Evolutionary conservation across 2,113 vertebrate genomes (phyloP).

Genomic region (Cebidichthys violaceus): DNA sequence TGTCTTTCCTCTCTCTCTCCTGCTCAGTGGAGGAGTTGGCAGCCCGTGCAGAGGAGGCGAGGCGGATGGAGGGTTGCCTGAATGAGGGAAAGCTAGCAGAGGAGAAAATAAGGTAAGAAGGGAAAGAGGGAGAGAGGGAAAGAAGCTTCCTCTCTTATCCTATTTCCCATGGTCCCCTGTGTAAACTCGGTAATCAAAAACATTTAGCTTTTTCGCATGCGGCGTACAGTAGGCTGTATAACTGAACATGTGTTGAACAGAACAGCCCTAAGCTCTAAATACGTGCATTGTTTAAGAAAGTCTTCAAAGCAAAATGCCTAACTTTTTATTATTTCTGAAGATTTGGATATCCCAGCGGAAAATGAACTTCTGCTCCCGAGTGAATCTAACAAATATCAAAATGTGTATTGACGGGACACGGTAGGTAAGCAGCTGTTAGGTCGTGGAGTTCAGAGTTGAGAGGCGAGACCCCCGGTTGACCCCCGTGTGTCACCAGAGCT

Average conservation of each 20-base stretch:
- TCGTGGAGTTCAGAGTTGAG: conserved; percentile 69
- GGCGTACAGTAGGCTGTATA: conserved; percentile 63
- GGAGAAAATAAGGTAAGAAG: conserved; percentile 79
- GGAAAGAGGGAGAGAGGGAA: conserved; percentile 39
- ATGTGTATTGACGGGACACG: conserved; percentile 21
- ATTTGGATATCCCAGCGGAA: neutral
- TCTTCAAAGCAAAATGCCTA: conserved; percentile 22
- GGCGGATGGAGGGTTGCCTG: conserved; percentile 73
- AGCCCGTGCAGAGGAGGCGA: conserved; percentile 74
- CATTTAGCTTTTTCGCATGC: conserved; percentile 56
- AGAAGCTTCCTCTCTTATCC: conserved; percentile 63
- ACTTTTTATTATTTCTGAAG: neutral
- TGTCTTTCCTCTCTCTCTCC: conserved; percentile 37
- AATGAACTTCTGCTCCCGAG: neutral
- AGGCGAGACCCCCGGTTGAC: conserved; percentile 69
- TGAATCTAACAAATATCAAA: conserved; percentile 2
- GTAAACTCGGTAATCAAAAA: conserved; percentile 72
- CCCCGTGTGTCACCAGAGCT: conserved; percentile 62
- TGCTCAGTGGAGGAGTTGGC: conserved; percentile 78
- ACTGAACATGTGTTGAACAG: conserved; percentile 69
- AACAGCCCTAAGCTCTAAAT: conserved; percentile 53
- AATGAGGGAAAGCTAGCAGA: conserved; percentile 74
- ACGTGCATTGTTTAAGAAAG: conserved; percentile 20
- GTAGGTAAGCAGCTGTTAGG: conserved; percentile 54
- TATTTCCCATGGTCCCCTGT: conserved; percentile 59